These are phyloP conservation scores for Bombus impatiens DNA, from an alignment of 1,140 invertebrate genomes.

Conservation along the genomic window DNA sequence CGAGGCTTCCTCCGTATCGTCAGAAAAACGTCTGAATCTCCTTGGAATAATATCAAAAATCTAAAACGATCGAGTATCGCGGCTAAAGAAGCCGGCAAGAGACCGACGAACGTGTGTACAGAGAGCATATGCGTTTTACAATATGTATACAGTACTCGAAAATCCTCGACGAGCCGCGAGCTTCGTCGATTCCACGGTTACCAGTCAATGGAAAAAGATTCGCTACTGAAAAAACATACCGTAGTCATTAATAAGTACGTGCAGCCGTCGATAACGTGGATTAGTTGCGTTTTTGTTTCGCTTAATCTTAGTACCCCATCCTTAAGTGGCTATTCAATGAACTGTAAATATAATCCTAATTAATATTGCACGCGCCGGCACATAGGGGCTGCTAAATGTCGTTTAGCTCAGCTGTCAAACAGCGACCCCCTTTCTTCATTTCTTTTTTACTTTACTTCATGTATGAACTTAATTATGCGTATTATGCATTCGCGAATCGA, in stretches of 20 bases:
- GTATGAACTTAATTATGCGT: slow-evolving; percentile 52
- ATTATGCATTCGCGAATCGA: slow-evolving; percentile 35
- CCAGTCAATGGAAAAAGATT: slow-evolving; percentile 35
- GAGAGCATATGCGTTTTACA: slow-evolving; percentile 37
- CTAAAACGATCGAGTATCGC: slow-evolving; percentile 35
- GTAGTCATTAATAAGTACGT: slow-evolving; percentile 2
- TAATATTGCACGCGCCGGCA: slow-evolving; percentile 82
- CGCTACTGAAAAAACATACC: slow-evolving; percentile 34
- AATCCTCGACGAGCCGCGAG: neutral
- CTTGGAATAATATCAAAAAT: slow-evolving; percentile 38
- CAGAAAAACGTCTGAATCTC: slow-evolving; percentile 19
- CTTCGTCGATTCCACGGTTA: slow-evolving; percentile 7
- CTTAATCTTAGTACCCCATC: slow-evolving; percentile 72
- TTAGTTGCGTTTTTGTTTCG: slow-evolving; percentile 28
- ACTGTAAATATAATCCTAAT: slow-evolving; percentile 65
- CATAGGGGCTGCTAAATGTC: slow-evolving; percentile 47
- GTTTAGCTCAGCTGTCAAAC: neutral
- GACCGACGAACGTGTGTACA: slow-evolving; percentile 33
- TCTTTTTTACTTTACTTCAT: neutral
- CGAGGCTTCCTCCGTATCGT: slow-evolving; percentile 35
- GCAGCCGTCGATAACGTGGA: slow-evolving; percentile 41
- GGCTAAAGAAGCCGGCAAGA: slow-evolving; percentile 26
- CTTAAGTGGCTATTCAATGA: slow-evolving; percentile 54
- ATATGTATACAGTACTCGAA: slow-evolving; percentile 50
- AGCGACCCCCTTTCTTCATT: slow-evolving; percentile 5